Percentiles rank a stretch among this genome's conserved stretches.
Evolutionary conservation across 30 jellyfish, hydroid and myxozoan genomes (phyloP).

Genomic region (Hydractinia symbiolongicarpus): DNA sequence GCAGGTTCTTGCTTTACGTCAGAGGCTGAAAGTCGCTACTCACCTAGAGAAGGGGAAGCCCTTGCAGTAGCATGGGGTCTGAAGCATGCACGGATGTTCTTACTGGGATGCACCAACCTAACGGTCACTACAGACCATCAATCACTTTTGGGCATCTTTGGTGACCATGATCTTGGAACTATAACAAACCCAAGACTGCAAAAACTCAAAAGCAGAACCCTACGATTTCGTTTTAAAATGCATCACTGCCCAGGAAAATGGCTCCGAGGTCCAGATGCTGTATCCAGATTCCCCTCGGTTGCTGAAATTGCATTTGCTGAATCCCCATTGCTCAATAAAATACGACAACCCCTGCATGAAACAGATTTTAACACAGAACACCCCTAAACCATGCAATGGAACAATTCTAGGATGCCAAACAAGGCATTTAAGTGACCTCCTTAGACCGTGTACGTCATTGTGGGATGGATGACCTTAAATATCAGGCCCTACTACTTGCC

Average conservation of each 20-base stretch:
- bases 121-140: constrained; percentile 22
- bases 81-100: not conserved
- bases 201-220: constrained; percentile 1
- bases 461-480: too few species aligned
- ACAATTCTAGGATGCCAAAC: too few species aligned
- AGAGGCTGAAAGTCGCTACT: not conserved
- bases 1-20: not conserved
- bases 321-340: too few species aligned
- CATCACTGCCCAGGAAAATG: constrained; percentile 5
- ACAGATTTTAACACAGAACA: too few species aligned
- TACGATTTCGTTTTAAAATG: not conserved
- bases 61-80: constrained; percentile 8
- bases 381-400: too few species aligned
- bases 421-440: too few species aligned
- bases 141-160: constrained; percentile 9
- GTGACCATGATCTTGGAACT: constrained; percentile 10
- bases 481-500: too few species aligned
- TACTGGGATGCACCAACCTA: not conserved
- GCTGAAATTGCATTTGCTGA: too few species aligned
- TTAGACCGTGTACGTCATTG: too few species aligned
- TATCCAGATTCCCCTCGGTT: too few species aligned
- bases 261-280: too few species aligned
- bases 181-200: constrained; percentile 10
- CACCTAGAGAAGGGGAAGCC: not conserved
- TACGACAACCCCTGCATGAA: too few species aligned